phyloP scores from a whole-genome alignment of 2,888 invertebrate species.

The Himalopsyche tibetana region DNA sequence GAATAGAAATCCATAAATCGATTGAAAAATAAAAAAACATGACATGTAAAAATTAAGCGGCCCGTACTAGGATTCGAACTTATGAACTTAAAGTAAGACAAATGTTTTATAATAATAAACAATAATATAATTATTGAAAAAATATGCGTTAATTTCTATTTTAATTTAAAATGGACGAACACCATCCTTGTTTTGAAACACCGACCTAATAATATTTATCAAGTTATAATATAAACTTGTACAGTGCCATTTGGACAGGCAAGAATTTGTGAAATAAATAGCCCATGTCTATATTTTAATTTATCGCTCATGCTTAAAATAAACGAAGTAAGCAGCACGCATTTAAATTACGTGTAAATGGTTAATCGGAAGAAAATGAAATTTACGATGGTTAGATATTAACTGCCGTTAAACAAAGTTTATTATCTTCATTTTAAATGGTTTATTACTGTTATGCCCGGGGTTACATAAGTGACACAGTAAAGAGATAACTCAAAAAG shows the following conservation, averaged over 20 bases:
- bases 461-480: too few species aligned
- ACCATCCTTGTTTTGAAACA: background rate
- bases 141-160: background rate
- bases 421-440: too few species aligned
- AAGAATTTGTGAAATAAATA: slow-evolving; percentile 1
- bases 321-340: slow-evolving; percentile 1
- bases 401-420: too few species aligned
- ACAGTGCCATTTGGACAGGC: background rate
- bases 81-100: too few species aligned
- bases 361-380: background rate
- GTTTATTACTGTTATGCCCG: too few species aligned
- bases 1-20: too few species aligned
- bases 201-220: background rate
- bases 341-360: background rate
- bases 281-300: slow-evolving; percentile 17
- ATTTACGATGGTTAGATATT: background rate
- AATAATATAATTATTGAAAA: too few species aligned
- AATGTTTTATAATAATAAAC: too few species aligned
- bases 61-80: too few species aligned
- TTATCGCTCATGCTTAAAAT: background rate
- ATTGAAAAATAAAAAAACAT: too few species aligned
- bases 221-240: background rate
- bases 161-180: background rate
- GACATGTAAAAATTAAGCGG: too few species aligned
- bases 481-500: too few species aligned